Conservation (phyloP, 2,888 invertebrate genomes). For the Dryadula phaetusa region DNA sequence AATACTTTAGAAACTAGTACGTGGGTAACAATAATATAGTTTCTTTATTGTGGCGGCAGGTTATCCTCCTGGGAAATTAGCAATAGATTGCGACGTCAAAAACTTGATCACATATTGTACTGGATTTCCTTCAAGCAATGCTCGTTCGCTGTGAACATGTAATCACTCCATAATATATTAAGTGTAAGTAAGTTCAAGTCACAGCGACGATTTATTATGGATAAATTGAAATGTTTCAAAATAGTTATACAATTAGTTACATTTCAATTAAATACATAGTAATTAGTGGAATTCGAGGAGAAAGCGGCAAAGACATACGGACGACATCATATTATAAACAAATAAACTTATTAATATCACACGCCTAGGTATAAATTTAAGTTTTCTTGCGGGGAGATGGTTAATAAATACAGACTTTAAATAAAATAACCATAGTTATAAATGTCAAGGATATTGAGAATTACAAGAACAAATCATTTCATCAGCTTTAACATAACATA, state of each 20-base stretch:
- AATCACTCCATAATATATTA: constrained; percentile 7
- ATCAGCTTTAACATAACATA: too few species aligned
- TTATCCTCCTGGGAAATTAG: constrained; percentile 78
- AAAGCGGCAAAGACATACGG: too few species aligned
- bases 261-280: too few species aligned
- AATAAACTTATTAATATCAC: too few species aligned
- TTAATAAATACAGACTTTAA: too few species aligned
- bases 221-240: not conserved
- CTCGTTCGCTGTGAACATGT: constrained; percentile 54
- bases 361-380: too few species aligned
- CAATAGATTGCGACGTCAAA: constrained; percentile 78
- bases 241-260: not conserved
- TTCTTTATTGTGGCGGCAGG: constrained; percentile 77
- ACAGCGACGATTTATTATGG: not conserved
- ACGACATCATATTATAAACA: too few species aligned
- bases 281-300: too few species aligned
- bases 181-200: constrained; percentile 1
- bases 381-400: too few species aligned
- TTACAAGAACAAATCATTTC: too few species aligned
- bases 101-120: constrained; percentile 77
- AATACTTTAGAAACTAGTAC: constrained; percentile 42
- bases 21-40: constrained; percentile 71
- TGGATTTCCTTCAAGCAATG: constrained; percentile 66
- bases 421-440: too few species aligned
- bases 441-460: too few species aligned